Evolutionary conservation across 2,113 vertebrate species (phyloP).

Genomic region (Platysternon megacephalum): DNA sequence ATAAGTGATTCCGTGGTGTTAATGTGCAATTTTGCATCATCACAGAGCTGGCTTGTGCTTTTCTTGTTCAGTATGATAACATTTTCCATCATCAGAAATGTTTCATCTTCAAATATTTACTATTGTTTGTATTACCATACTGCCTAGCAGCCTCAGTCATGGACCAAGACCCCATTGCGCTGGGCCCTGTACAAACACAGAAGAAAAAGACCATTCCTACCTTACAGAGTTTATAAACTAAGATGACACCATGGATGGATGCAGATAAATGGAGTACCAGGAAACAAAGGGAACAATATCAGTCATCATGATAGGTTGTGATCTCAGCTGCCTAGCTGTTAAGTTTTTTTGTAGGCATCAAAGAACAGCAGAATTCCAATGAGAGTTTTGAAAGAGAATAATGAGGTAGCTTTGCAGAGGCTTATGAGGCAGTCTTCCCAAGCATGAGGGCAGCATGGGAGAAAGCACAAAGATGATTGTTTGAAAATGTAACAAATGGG

Average conservation of each 20-base stretch:
- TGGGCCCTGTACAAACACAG: background rate
- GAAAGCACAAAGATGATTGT: background rate
- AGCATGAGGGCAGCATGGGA: background rate
- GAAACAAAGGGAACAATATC: background rate
- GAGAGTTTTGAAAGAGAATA: background rate
- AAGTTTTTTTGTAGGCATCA: background rate
- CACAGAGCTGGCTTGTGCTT: constrained; percentile 53
- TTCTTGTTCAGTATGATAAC: constrained; percentile 61
- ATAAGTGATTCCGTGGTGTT: constrained; percentile 51
- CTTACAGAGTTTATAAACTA: background rate
- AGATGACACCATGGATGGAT: background rate
- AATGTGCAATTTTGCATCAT: constrained; percentile 38
- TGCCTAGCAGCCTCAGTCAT: background rate
- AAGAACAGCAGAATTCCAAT: background rate
- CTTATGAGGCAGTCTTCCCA: background rate
- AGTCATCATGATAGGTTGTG: no score
- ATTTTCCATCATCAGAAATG: constrained; percentile 34
- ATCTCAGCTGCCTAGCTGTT: background rate
- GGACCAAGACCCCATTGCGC: background rate
- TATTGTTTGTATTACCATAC: background rate
- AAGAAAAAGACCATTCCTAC: background rate
- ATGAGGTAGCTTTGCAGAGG: background rate
- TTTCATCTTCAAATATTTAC: background rate
- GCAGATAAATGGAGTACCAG: background rate
- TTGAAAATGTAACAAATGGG: background rate